Conservation (phyloP, 2,888 invertebrate genomes). For the Phengaris alcon region DNA sequence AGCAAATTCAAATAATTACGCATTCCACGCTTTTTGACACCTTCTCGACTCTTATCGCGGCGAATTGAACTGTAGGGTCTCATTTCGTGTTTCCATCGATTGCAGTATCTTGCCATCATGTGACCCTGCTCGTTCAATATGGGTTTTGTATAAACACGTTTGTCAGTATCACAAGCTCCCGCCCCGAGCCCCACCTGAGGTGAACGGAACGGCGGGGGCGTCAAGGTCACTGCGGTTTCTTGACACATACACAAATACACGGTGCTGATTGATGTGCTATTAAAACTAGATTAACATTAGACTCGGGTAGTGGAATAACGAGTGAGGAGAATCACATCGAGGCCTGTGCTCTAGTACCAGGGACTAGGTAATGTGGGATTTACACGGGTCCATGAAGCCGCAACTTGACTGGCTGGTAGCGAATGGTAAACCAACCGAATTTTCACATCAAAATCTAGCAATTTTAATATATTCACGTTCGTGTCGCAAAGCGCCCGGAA, state of each 20-base stretch:
- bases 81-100: too few relatives aligned
- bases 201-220: constrained; percentile 74
- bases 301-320: too few relatives aligned
- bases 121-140: too few relatives aligned
- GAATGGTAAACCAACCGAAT: neutral
- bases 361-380: neutral
- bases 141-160: too few relatives aligned
- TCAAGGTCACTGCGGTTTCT: constrained; percentile 76
- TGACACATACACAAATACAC: constrained; percentile 66
- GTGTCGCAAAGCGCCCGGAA: constrained; percentile 64
- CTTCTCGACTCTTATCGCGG: too few relatives aligned
- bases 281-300: constrained; percentile 12
- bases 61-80: too few relatives aligned
- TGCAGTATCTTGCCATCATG: too few relatives aligned
- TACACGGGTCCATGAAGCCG: too few relatives aligned
- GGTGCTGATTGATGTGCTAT: constrained; percentile 18
- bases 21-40: too few relatives aligned
- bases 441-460: neutral
- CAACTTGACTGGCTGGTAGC: neutral
- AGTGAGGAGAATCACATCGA: too few relatives aligned
- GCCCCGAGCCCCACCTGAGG: constrained; percentile 71
- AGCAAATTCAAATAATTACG: too few relatives aligned
- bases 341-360: too few relatives aligned
- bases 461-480: constrained; percentile 50
- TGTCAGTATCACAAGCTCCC: neutral